Base-by-base conservation (phyloP, 92 coral and sea anemone genomes). In the Nematostella vectensis region DNA sequence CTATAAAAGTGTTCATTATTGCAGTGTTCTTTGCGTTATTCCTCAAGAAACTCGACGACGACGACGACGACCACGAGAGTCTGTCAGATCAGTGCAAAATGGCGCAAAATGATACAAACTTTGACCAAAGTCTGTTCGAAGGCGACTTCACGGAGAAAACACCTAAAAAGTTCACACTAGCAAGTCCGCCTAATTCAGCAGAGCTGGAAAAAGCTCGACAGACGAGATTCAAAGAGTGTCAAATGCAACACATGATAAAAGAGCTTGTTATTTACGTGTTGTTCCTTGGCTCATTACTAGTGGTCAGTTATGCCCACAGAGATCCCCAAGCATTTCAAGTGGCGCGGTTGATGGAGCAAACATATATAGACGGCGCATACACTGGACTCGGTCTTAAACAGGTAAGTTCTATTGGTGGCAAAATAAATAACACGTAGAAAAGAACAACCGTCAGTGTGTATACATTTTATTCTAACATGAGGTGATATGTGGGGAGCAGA, bases 291-390 rank as follows among this genome's bases (percentile, higher is more conserved):
- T 65, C 95, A 1, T 61, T 87, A 55, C 76, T 69, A 26, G 50
- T 79, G 31, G 88, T 87, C 8, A 87, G 93, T 23, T 93, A 77
- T 39, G 83, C 87, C 11, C 96, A 93, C 36, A 82, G 95, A 13
- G 98, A 93, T 71, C 73, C 96, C 22, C 59, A 83, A 48, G 81
- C 96, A 8, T 77, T 74, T 47, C 49, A 63, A 8, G 61, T 93
- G 42, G 87, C 80, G 17, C 83, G 72, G 39, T 57, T 65, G 27
- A 54, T 85, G 22, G 81, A 70, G 61, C 75, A 81, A 26, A 70
- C 95, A 2, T 85, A 48, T 25, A 63, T 85, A 3, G 79, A 76
- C 16, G 95, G 95, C 31, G 78, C 31, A 0, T 85, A 85, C n/a
- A 54, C 83, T 11, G 88, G 95, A 11, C 50, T 54, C 26, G 52